These are phyloP conservation scores for Eristalis intricaria DNA, from an alignment of 2,888 invertebrate species.

Conservation along the genomic window DNA sequence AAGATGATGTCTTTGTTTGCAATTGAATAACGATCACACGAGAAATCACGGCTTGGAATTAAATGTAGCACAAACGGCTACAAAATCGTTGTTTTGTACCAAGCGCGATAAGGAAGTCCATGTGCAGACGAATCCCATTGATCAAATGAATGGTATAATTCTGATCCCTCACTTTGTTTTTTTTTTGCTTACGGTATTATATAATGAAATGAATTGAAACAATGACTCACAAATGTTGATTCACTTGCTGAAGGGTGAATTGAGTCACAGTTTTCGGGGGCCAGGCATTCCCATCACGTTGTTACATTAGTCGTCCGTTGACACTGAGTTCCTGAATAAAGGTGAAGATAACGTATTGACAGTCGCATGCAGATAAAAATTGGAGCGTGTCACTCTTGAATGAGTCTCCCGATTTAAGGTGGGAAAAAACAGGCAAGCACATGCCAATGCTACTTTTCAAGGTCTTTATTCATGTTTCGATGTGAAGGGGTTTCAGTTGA, in stretches of 20 bases:
- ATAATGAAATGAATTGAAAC: background rate
- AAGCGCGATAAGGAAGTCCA: background rate
- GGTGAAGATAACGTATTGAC: background rate
- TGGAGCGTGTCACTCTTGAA: background rate
- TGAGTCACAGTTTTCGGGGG: background rate
- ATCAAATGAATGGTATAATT: background rate
- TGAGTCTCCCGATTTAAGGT: background rate
- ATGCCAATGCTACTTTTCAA: too few relatives aligned
- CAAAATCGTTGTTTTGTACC: background rate
- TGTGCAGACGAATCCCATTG: background rate
- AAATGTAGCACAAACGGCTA: background rate
- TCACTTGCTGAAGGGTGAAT: background rate
- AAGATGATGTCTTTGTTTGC: background rate
- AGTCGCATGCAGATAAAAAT: background rate
- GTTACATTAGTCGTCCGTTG: background rate
- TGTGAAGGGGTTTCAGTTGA: too few relatives aligned
- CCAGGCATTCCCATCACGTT: background rate
- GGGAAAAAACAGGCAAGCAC: background rate
- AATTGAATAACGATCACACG: background rate
- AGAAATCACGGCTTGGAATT: background rate
- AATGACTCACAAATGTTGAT: background rate
- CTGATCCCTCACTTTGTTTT: background rate
- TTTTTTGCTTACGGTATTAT: background rate
- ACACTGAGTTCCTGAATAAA: background rate
- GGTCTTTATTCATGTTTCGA: too few relatives aligned